Percentiles rank a stretch among this genome's conserved stretches.
phyloP scores from a whole-genome alignment of 2,113 vertebrate genomes.

The Campylomormyrus tamandua region DNA sequence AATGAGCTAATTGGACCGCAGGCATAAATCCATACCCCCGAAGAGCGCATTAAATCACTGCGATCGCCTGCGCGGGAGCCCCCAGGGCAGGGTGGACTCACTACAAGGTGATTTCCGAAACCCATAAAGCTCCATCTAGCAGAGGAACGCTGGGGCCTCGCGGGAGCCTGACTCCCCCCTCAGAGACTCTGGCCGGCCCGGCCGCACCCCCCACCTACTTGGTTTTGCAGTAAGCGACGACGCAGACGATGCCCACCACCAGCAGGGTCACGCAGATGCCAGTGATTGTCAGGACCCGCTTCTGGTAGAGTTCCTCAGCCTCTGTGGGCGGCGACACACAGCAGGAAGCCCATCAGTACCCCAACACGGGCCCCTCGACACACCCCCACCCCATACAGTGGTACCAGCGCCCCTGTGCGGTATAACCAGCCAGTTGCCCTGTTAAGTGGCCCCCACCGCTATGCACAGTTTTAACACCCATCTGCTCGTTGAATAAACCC shows the following conservation, averaged over 20 bases:
- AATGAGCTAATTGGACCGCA: neutral
- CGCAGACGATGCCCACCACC: slow-evolving; percentile 94
- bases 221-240: slow-evolving; percentile 98
- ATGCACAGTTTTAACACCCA: too few relatives aligned
- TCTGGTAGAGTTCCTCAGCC: slow-evolving; percentile 94
- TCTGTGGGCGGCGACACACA: slow-evolving; percentile 66
- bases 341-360: neutral
- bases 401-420: neutral
- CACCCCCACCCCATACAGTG: neutral
- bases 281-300: slow-evolving; percentile 92
- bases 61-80: neutral
- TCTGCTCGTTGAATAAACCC: too few relatives aligned
- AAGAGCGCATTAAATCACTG: neutral
- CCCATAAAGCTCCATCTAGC: neutral
- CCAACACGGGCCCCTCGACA: neutral
- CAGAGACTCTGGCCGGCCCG: neutral
- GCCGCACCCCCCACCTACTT: slow-evolving; percentile 68
- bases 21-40: neutral
- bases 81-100: neutral
- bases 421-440: neutral
- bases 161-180: neutral
- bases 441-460: neutral
- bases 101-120: neutral
- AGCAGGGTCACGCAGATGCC: slow-evolving; percentile 95
- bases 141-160: neutral